Evolutionary conservation across 1,140 invertebrate species (phyloP).

Genomic region (Aethina tumida): DNA sequence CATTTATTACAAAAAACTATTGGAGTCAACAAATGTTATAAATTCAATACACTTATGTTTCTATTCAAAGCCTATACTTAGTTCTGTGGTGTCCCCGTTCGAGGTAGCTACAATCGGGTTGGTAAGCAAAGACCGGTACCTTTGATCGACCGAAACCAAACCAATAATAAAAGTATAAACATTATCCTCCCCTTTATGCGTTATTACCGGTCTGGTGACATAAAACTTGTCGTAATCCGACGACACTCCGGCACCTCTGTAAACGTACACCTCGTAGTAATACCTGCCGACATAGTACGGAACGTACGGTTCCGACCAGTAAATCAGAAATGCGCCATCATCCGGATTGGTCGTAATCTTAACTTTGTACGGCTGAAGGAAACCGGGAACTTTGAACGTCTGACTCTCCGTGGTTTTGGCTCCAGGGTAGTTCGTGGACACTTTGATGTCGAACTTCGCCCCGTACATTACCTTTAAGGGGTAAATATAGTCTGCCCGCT

Average conservation of each 20-base stretch:
- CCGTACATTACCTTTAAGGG: conserved; percentile 17
- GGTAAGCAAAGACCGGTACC: conserved; percentile 14
- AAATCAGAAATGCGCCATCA: conserved; percentile 23
- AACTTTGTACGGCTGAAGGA: conserved; percentile 25
- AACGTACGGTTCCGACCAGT: conserved; percentile 26
- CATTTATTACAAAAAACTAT: too few species aligned
- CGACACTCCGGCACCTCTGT: conserved; percentile 15
- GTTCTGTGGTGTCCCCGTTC: conserved; percentile 16
- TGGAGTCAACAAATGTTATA: too few species aligned
- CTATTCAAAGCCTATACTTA: too few species aligned
- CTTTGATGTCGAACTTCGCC: conserved; percentile 19
- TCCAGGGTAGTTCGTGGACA: conserved; percentile 21
- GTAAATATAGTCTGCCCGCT: conserved; percentile 6
- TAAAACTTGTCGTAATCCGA: conserved; percentile 18
- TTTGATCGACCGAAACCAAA: conserved; percentile 19
- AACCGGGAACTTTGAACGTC: conserved; percentile 19
- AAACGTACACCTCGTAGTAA: conserved; percentile 27
- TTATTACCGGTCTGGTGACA: conserved; percentile 21
- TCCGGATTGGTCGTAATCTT: conserved; percentile 19
- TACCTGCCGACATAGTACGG: conserved; percentile 19
- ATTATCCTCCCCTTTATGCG: conserved; percentile 23
- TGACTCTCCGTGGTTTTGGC: conserved; percentile 16
- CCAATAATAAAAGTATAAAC: conserved; percentile 26
- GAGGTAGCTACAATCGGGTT: conserved; percentile 15
- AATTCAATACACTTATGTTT: too few species aligned